phyloP scores from a whole-genome alignment of 1,140 invertebrate species.

The Caenorhabditis brenneri region DNA sequence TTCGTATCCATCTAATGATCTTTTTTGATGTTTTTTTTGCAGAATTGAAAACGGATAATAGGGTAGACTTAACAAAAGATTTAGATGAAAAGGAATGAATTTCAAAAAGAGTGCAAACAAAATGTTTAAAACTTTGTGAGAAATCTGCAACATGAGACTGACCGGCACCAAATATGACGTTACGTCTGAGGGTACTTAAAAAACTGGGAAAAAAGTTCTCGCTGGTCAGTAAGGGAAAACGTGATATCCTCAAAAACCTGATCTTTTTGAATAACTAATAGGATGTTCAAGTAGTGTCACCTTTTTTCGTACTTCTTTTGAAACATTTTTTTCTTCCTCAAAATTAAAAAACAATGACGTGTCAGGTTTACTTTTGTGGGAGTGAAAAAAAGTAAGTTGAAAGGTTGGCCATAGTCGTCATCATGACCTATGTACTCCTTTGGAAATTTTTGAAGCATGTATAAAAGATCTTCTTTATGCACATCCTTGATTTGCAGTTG shows the following conservation, averaged over 20 bases:
- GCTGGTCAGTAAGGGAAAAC: background rate
- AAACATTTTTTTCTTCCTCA: background rate
- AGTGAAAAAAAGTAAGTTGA: background rate
- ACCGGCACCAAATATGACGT: background rate
- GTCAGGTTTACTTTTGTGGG: background rate
- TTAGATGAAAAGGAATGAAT: background rate
- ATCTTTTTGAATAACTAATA: constrained; percentile 10
- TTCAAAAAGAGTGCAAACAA: background rate
- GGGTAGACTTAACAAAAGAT: background rate
- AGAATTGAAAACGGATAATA: background rate
- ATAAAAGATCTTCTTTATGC: constrained; percentile 8
- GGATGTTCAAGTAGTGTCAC: constrained; percentile 3
- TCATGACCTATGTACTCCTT: constrained; percentile 9
- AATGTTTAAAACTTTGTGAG: background rate
- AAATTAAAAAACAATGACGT: background rate
- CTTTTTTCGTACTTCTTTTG: background rate
- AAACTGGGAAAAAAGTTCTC: background rate
- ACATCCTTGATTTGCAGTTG: constrained; percentile 4
- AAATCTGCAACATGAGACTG: constrained; percentile 23
- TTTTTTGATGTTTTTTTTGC: background rate
- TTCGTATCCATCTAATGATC: background rate
- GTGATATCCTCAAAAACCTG: constrained; percentile 3
- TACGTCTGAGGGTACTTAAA: background rate
- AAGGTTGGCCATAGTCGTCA: background rate
- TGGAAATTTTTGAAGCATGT: constrained; percentile 33